Conservation (phyloP, 2,797 vertebrate genomes). For the Chiroxiphia lanceolata region DNA sequence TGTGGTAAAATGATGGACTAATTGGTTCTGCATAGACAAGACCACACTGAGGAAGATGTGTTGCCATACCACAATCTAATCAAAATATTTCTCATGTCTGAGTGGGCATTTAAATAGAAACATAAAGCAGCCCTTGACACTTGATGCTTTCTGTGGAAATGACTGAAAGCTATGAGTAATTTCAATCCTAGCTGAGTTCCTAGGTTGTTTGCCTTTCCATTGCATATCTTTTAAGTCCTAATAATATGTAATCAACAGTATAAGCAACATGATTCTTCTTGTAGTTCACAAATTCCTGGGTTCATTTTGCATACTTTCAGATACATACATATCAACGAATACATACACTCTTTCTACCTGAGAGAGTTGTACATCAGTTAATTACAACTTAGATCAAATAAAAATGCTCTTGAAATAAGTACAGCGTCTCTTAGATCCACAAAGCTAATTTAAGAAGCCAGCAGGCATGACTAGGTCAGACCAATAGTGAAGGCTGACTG, state of each 20-base stretch:
- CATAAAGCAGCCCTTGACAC: conserved; percentile 2
- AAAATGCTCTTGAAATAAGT: conserved; percentile 25
- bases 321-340: not conserved
- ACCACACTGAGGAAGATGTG: not conserved
- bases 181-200: conserved; percentile 17
- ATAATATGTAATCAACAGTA: conserved; percentile 55
- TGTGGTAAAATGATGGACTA: not conserved
- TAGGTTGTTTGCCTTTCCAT: not conserved
- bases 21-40: conserved; percentile 10
- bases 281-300: conserved; percentile 45
- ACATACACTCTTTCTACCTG: not conserved
- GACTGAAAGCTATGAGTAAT: conserved; percentile 25
- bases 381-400: conserved; percentile 47
- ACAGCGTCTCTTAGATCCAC: not conserved
- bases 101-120: conserved; percentile 12
- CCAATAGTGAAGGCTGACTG: not conserved
- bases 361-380: conserved; percentile 35
- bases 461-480: conserved; percentile 4
- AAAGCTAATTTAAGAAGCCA: conserved; percentile 30
- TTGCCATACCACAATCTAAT: conserved; percentile 19
- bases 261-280: conserved; percentile 58
- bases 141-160: conserved; percentile 22
- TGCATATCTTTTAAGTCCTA: conserved; percentile 47
- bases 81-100: conserved; percentile 37
- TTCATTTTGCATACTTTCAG: conserved; percentile 36